Evolutionary conservation across 1,140 invertebrate genomes (phyloP).

Genomic region (Drosophila elegans): DNA sequence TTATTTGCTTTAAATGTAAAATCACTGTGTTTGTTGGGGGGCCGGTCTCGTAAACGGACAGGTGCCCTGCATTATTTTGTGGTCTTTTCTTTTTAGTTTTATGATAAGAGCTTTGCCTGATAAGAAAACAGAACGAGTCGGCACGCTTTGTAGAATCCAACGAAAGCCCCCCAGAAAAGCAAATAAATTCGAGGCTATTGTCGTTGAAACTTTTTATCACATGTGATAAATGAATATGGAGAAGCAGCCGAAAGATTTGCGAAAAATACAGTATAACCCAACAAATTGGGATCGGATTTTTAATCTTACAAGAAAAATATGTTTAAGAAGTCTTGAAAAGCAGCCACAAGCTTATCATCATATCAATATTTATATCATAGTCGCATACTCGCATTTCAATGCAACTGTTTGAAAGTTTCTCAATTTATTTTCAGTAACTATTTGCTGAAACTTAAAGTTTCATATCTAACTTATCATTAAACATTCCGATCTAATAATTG

Average conservation of each 20-base stretch:
- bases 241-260: slow-evolving; percentile 49
- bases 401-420: too few species aligned
- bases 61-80: slow-evolving; percentile 12
- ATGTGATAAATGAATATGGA: slow-evolving; percentile 54
- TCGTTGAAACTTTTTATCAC: slow-evolving; percentile 54
- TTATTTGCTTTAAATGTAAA: background rate
- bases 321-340: too few species aligned
- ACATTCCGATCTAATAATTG: too few species aligned
- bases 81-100: slow-evolving; percentile 6
- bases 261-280: slow-evolving; percentile 27
- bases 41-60: slow-evolving; percentile 25
- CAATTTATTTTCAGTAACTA: too few species aligned
- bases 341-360: too few species aligned
- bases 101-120: slow-evolving; percentile 50
- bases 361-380: too few species aligned
- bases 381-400: too few species aligned
- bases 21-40: slow-evolving; percentile 33
- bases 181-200: slow-evolving; percentile 57
- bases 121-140: slow-evolving; percentile 40
- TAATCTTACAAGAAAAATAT: too few species aligned
- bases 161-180: slow-evolving; percentile 29
- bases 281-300: background rate
- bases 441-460: too few species aligned
- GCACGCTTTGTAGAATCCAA: slow-evolving; percentile 59
- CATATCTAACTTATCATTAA: too few species aligned